phyloP scores from a whole-genome alignment of 1,140 invertebrate genomes.

The Diuraphis noxia region DNA sequence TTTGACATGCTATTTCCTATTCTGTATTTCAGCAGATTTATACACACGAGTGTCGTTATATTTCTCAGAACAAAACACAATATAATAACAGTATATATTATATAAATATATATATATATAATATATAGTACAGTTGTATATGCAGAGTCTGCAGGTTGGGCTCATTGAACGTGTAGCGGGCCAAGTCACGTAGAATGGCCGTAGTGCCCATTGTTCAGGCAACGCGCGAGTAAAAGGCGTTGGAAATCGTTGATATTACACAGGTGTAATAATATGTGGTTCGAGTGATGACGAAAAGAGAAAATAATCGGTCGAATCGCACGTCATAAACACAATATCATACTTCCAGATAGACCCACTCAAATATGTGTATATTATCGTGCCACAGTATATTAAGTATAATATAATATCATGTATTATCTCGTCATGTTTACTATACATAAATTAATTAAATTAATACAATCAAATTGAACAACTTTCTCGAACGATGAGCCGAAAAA shows the following conservation, averaged over 20 bases:
- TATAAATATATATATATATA: too few species aligned
- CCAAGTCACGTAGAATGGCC: slow-evolving; percentile 41
- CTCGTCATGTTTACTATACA: neutral
- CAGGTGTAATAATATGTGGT: neutral
- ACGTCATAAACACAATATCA: neutral
- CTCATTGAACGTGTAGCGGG: neutral
- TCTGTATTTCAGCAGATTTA: neutral
- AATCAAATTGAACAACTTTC: neutral
- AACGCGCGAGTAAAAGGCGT: slow-evolving; percentile 29
- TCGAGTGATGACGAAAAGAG: slow-evolving; percentile 32
- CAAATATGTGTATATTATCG: neutral
- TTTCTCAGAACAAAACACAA: slow-evolving; percentile 10
- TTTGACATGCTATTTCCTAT: neutral
- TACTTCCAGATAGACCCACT: neutral
- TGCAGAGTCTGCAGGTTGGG: neutral
- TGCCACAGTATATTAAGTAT: neutral
- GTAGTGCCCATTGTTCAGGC: neutral
- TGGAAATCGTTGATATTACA: slow-evolving; percentile 22
- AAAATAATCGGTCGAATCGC: slow-evolving; percentile 15
- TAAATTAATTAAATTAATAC: neutral
- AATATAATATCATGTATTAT: neutral
- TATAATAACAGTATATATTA: neutral
- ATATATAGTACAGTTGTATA: neutral
- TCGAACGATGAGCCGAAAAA: neutral
- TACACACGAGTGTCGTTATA: neutral